Base-by-base conservation (phyloP, 2,113 vertebrate species). In the Eudyptes chrysolophus region DNA sequence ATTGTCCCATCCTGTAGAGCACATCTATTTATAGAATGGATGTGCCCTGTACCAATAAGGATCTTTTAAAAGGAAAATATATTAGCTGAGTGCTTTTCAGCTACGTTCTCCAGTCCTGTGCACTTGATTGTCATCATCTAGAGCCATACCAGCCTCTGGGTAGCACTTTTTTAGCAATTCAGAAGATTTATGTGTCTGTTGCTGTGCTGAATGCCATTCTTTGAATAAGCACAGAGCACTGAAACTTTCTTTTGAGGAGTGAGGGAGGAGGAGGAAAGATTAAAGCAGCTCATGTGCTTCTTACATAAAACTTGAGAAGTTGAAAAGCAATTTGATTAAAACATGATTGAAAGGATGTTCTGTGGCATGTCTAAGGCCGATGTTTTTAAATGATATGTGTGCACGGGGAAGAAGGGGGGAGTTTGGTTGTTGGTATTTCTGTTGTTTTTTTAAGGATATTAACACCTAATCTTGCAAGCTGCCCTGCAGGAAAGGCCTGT, bases 171-270 rank as follows among this genome's bases (percentile, higher is more conserved):
- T 97, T 65, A 96, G 77, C 66, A 94, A 79, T 95, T 94, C 55
- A 92, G 61, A 93, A 96, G 94, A 98, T 96, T 92, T 96, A 92
- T 79, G 54, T n/a, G 7, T 71, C 55, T 93, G 60, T 96, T 93
- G 75, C 75, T 49, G 57, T 54, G 46, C 62, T 88, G 66, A 96
- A 86, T 95, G 69, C 89, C 52, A 46, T 93, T 91, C 87, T 95
- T 93, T 95, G 75, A 94, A n/a, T 44, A 92, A 97, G 36, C 40
- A 49, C 17, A 70, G 62, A 76, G 69, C 78, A 55, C 84, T 83
- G 84, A 96, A 95, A 97, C 89, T 96, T 94, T 94, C 52, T 75
- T 71, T 90, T 61, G 66, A 58, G 87, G 71, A 66, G 27, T 51
- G 52, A 92, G 42, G 60, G 58, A 87, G 84, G 78, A 94, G 89